Evolutionary conservation across 2,797 vertebrate species (phyloP).

Genomic region (Craterocephalus amniculus): DNA sequence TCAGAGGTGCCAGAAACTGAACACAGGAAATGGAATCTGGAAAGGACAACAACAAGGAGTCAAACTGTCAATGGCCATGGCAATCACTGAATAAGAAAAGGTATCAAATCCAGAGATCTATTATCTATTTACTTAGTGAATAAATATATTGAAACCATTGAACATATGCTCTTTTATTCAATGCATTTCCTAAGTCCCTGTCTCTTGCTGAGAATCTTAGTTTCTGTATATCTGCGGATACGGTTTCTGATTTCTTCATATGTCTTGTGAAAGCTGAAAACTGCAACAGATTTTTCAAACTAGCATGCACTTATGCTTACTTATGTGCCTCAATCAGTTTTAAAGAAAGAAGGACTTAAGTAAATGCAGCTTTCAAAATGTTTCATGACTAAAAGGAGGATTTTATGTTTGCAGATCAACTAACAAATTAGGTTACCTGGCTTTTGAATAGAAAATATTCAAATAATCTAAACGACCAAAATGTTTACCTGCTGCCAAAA

Average conservation of each 20-base stretch:
- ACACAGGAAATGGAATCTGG: constrained; percentile 67
- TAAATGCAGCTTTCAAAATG: too few relatives aligned
- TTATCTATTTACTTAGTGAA: neutral
- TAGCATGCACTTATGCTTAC: neutral
- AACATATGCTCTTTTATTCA: neutral
- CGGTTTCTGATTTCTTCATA: constrained; percentile 3
- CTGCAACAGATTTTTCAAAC: neutral
- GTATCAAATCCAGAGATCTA: neutral
- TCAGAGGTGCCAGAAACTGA: constrained; percentile 75
- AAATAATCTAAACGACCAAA: too few relatives aligned
- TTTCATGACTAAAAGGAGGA: too few relatives aligned
- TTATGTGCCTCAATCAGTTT: too few relatives aligned
- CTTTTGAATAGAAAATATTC: too few relatives aligned
- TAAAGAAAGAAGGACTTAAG: too few relatives aligned
- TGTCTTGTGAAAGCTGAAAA: neutral
- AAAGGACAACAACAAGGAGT: constrained; percentile 29
- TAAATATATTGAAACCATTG: too few relatives aligned
- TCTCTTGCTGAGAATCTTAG: neutral
- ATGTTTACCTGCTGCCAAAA: too few relatives aligned
- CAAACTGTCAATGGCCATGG: neutral
- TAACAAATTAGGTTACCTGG: too few relatives aligned
- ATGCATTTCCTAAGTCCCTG: neutral
- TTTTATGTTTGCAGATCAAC: too few relatives aligned
- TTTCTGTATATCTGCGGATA: neutral
- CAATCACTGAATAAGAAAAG: neutral